Base-by-base conservation (phyloP, 30 jellyfish, hydroid and myxozoan species). In the Cassiopea andromeda region DNA sequence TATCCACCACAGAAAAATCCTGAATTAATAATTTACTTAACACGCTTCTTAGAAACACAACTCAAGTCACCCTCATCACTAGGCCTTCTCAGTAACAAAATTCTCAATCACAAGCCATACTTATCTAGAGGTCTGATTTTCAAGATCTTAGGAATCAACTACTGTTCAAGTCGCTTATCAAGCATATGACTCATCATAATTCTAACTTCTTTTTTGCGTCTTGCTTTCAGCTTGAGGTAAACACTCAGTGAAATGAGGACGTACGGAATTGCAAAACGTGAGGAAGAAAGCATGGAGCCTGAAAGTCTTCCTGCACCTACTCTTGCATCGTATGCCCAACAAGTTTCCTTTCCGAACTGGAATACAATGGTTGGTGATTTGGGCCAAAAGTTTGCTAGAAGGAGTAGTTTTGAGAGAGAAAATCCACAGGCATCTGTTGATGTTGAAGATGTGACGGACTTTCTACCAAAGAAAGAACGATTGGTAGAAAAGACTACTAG, bases 301-400 rank as follows among this genome's bases (percentile, higher is more conserved):
- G 90, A 77, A 45, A 69, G 15, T 0, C 27, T 15, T 46, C 82
- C 74, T 1, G 90, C 48, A 13, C 60, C 59, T 57, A 90, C 87
- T 13, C 83, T 89, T 43, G 85, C 83, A 19, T 74, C 88, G 14
- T 77, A 18, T 46, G 97, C 97, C 1, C 82, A 92, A 54, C 93
- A 85, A 73, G 95, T 92, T 69, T 85, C 97, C 13, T 92, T 92
- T 74, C 97, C 97, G 47, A 85, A 92, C 50, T 92, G 97, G 97
- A 86, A 92, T 58, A 94, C 75, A 58, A 80, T 92, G 93, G 91
- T 78, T 44, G 95, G 95, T 38, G 90, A 76, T 4, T 60, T 78
- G n/a, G 94, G 91, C 7, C 91, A 68, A 69, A 81, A 85, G 79
- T 73, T 78, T 58, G 85, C 97, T 16, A 19, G 93, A 27, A 87